Base-by-base conservation (phyloP, 2,888 invertebrate genomes). In the Gymnoscelis rufifasciata region DNA sequence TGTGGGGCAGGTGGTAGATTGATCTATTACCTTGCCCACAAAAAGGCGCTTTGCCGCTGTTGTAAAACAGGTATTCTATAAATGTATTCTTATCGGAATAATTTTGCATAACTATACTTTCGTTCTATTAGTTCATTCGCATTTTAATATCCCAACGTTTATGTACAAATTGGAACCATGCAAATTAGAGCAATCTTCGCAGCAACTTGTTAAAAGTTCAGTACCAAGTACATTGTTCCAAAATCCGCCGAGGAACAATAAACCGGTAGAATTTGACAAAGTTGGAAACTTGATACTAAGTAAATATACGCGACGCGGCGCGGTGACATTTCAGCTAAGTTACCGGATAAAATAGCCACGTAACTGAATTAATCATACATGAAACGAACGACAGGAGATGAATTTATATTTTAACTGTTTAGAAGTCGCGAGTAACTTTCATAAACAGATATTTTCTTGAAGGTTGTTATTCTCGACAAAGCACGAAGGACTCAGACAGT, bases 1-100 rank as follows among this genome's bases (percentile, higher is more conserved):
- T 44, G 39, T 47, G 40, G 51, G 43, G 51, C 51, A 47, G 43
- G 51, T 51, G 43, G 30, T 38, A 42, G 43, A 43, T 50, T 33
- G 38, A 26, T 43, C 19, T 48, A 39, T 36, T 36, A 43, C 29
- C 38, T 40, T 27, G 5, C 29, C 24, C 33, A 46, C 37, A 36
- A 41, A 15, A 37, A 12, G 30, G 30, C 31, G 29, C 38, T 38
- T 24, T 23, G 12, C 5, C 35, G 24, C 35, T 46, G 15, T 19
- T 5, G 14, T 15, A 10, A 36, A 36, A 36, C 37, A 13, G 30
- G 40, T 41, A 41, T 10, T 23, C 37, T 33, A 38, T 33, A 27
- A 31, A 28, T 27, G 12, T 42, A 3, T 35, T 28, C 5, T 14
- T 15, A 33, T n/a, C 26, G 26, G 26, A 26, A 26, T 26, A 26